Percentiles rank a stretch among this genome's conserved stretches.
Evolutionary conservation across 2,797 vertebrate species (phyloP).

Genomic region (Acipenser ruthenus): DNA sequence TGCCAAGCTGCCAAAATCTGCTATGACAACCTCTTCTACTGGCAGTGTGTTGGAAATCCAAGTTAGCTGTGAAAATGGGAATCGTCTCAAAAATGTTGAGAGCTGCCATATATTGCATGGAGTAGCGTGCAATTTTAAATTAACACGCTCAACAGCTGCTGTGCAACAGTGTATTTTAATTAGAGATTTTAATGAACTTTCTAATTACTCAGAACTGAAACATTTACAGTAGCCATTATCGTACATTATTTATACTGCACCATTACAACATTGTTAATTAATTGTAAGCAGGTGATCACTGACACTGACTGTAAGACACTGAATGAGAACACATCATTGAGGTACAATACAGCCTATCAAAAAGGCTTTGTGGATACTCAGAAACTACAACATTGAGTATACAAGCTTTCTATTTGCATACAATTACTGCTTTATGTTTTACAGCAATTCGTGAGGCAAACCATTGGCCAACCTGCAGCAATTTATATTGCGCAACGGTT

Average conservation of each 20-base stretch:
- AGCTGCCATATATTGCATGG: slow-evolving; percentile 19
- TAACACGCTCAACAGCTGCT: slow-evolving; percentile 21
- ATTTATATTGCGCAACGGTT: no score
- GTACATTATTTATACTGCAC: slow-evolving; percentile 26
- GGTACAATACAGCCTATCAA: no score
- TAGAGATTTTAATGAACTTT: slow-evolving; percentile 24
- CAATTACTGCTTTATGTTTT: no score
- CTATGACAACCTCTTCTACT: slow-evolving; percentile 33
- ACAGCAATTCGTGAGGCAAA: no score
- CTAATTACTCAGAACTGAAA: slow-evolving; percentile 26
- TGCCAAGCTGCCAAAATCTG: slow-evolving; percentile 34
- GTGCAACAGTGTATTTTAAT: slow-evolving; percentile 21
- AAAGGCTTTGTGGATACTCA: no score
- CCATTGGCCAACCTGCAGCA: no score
- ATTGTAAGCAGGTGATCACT: slow-evolving; percentile 18
- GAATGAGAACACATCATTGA: slow-evolving; percentile 19
- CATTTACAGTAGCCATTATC: slow-evolving; percentile 23
- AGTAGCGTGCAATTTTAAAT: no score
- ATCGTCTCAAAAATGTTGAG: slow-evolving; percentile 29
- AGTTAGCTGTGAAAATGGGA: slow-evolving; percentile 18
- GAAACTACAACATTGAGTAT: no score
- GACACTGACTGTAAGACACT: slow-evolving; percentile 22
- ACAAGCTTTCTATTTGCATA: no score
- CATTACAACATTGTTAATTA: slow-evolving; percentile 31
- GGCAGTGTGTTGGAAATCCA: slow-evolving; percentile 28